phyloP scores from a whole-genome alignment of 1,140 invertebrate species.

The Ganaspis sp. region DNA sequence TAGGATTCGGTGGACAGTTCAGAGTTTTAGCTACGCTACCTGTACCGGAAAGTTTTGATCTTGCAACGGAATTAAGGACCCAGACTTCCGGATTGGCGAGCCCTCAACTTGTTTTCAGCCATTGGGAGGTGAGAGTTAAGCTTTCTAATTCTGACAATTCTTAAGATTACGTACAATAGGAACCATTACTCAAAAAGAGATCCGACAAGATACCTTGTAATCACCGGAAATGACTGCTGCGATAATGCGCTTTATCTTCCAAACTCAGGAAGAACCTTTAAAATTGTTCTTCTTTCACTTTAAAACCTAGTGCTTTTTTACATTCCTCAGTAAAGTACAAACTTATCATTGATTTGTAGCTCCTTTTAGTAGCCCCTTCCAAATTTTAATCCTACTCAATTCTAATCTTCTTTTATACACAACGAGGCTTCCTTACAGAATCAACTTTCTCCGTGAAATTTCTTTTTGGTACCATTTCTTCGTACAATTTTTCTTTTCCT shows the following conservation, averaged over 20 bases:
- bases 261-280: neutral
- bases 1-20: conserved; percentile 91
- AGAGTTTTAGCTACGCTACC: conserved; percentile 92
- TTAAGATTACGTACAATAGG: conserved; percentile 18
- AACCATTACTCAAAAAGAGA: conserved; percentile 19
- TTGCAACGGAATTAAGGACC: conserved; percentile 93
- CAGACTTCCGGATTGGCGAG: conserved; percentile 96
- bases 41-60: conserved; percentile 96
- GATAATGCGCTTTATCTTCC: conserved; percentile 17
- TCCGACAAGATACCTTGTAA: conserved; percentile 16
- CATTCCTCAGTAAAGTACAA: too few relatives aligned
- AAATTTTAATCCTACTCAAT: too few relatives aligned
- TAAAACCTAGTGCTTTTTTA: too few relatives aligned
- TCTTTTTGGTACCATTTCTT: too few relatives aligned
- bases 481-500: too few relatives aligned
- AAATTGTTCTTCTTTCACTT: neutral
- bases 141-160: conserved; percentile 8
- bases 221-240: conserved; percentile 11
- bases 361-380: too few relatives aligned
- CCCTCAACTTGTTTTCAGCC: conserved; percentile 96
- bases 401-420: too few relatives aligned
- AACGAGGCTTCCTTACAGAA: too few relatives aligned
- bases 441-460: too few relatives aligned
- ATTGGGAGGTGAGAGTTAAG: conserved; percentile 90
- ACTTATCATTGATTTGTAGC: too few relatives aligned